Percentiles rank a stretch among this genome's conserved stretches.
These are phyloP conservation scores for Ciconia stormi DNA, from an alignment of 2,113 vertebrate genomes.

Conservation along the genomic window DNA sequence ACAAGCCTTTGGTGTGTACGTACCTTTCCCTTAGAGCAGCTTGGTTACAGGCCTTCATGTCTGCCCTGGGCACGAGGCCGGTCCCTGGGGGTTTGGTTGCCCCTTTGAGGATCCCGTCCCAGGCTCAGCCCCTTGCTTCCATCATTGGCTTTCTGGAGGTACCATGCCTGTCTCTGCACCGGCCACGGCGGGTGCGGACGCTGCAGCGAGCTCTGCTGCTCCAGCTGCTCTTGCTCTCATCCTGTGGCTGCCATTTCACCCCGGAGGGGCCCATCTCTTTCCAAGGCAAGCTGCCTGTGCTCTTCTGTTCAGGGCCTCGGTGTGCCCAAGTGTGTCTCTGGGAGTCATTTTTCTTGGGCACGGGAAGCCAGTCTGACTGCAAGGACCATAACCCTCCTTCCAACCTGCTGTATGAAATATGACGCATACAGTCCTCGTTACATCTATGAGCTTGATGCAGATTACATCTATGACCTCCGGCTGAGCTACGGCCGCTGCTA, in stretches of 20 bases:
- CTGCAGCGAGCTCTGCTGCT: background rate
- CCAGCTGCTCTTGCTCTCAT: background rate
- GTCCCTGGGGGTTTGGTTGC: accelerated
- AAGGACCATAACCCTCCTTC: background rate
- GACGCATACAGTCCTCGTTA: background rate
- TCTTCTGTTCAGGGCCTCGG: background rate
- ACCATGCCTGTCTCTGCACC: background rate
- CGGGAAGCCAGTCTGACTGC: background rate
- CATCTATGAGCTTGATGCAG: background rate
- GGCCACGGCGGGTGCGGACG: background rate
- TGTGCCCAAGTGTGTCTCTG: background rate
- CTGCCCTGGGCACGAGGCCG: background rate
- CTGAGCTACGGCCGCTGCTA: background rate
- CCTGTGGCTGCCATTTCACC: background rate
- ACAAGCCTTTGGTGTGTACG: background rate
- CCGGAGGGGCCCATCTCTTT: background rate
- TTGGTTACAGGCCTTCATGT: background rate
- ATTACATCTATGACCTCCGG: background rate
- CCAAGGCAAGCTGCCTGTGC: background rate
- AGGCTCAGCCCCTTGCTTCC: background rate
- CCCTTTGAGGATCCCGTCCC: background rate
- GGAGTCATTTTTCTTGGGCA: background rate
- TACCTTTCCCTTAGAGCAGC: background rate
- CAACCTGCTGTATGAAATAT: background rate
- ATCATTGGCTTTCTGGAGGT: background rate